Evolutionary conservation across 2,113 vertebrate species (phyloP), one percentile per base, ranked within the genome.

Genomic region (Carettochelys insculpta): DNA sequence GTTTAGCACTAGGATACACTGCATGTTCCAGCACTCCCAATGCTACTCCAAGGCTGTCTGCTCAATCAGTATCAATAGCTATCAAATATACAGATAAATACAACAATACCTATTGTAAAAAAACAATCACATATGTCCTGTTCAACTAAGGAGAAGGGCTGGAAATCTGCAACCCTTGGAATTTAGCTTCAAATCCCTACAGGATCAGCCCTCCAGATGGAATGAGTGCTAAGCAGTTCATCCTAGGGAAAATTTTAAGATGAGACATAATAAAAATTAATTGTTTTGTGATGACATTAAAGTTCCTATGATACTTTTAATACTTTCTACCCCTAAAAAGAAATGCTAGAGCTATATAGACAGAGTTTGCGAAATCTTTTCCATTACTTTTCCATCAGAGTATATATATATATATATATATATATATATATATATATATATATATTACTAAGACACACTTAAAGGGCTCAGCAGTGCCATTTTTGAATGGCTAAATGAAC

Each of bases 401-500:
- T n/a, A n/a, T n/a, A n/a, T n/a, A n/a, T n/a, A n/a, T n/a, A n/a
- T n/a, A n/a, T n/a, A n/a, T n/a, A n/a, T n/a, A n/a, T n/a, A n/a
- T n/a, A n/a, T n/a, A n/a, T n/a, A n/a, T n/a, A n/a, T n/a, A n/a
- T n/a, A n/a, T n/a, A n/a, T n/a, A n/a, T n/a, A n/a, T n/a, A n/a
- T n/a, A n/a, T n/a, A n/a, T 58, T 52, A 61, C 51, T 34, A 34
- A 61, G 56, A 61, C 16, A 82, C 0, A 0, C 5, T 19, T 8
- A 47, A 43, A 77, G 41, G 48, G 3, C 45, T 1, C 34, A 68
- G 75, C 11, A 29, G 1, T 83, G 11, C 79, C 58, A 20, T 0
- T 3, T 76, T 76, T 85, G 73, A 68, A 77, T n/a, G 17, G 31
- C 19, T 77, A 77, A 50, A 92, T 87, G 88, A 92, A 84, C 2